These are phyloP conservation scores for Sylvilagus bachmani DNA, from an alignment of 2,113 vertebrate species.

Conservation along the genomic window DNA sequence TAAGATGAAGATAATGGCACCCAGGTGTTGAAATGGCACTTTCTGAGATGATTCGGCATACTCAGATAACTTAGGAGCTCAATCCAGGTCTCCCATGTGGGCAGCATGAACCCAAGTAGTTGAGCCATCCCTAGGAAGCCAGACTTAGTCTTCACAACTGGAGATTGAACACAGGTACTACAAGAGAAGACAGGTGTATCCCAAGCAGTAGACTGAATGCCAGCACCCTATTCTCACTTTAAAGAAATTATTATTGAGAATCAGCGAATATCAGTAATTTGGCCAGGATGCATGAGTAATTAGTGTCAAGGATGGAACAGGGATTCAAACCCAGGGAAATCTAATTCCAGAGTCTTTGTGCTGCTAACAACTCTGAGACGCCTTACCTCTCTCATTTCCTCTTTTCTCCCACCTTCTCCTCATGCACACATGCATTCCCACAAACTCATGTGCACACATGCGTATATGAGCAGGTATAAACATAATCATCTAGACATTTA, in stretches of 20 bases:
- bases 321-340: not conserved
- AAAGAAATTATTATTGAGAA: not conserved
- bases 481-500: not conserved
- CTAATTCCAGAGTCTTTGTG: not conserved
- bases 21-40: not conserved
- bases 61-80: not conserved
- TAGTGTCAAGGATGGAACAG: not conserved
- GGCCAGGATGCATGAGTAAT: not conserved
- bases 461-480: not conserved
- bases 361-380: not conserved
- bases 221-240: not conserved
- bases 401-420: too few relatives aligned
- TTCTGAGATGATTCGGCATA: not conserved
- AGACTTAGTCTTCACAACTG: too few relatives aligned
- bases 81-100: not conserved
- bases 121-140: too few relatives aligned
- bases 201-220: too few relatives aligned
- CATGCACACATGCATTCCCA: not conserved
- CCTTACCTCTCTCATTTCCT: too few relatives aligned
- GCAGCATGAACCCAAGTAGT: too few relatives aligned
- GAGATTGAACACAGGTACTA: too few relatives aligned
- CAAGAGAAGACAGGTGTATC: too few relatives aligned
- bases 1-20: not conserved
- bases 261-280: not conserved
- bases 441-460: not conserved